These are phyloP conservation scores for Eciton burchellii DNA, from an alignment of 1,140 invertebrate genomes.

Conservation along the genomic window DNA sequence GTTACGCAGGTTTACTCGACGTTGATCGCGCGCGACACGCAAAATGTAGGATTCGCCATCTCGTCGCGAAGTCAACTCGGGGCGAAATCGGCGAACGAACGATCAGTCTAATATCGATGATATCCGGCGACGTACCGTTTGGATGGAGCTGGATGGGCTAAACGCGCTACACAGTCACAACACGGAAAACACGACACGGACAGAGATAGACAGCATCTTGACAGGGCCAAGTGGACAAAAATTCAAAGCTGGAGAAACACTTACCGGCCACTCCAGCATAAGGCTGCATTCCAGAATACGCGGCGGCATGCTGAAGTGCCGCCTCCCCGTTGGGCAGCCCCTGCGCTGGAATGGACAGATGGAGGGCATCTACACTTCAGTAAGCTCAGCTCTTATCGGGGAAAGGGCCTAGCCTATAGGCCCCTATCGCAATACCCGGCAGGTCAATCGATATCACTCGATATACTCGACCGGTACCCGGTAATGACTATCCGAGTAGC, in stretches of 20 bases:
- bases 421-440: conserved; percentile 75
- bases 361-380: conserved; percentile 88
- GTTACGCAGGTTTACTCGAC: not conserved
- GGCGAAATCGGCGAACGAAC: not conserved
- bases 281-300: conserved; percentile 95
- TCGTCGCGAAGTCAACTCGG: conserved; percentile 1
- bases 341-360: conserved; percentile 94
- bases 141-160: conserved; percentile 45
- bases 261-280: conserved; percentile 96
- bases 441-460: conserved; percentile 63
- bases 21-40: not conserved
- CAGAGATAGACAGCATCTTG: conserved; percentile 65
- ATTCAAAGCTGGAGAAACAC: conserved; percentile 82
- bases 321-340: conserved; percentile 94
- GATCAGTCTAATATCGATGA: conserved; percentile 21
- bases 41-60: not conserved
- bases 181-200: conserved; percentile 52
- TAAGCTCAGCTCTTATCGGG: conserved; percentile 86
- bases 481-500: conserved; percentile 29
- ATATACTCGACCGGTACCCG: conserved; percentile 18
- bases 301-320: conserved; percentile 92
- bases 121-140: conserved; percentile 18
- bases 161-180: conserved; percentile 29
- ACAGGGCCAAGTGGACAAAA: conserved; percentile 65
- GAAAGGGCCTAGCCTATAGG: conserved; percentile 78